Evolutionary conservation across 2,113 vertebrate species (phyloP).

Genomic region (Centropus bengalensis): DNA sequence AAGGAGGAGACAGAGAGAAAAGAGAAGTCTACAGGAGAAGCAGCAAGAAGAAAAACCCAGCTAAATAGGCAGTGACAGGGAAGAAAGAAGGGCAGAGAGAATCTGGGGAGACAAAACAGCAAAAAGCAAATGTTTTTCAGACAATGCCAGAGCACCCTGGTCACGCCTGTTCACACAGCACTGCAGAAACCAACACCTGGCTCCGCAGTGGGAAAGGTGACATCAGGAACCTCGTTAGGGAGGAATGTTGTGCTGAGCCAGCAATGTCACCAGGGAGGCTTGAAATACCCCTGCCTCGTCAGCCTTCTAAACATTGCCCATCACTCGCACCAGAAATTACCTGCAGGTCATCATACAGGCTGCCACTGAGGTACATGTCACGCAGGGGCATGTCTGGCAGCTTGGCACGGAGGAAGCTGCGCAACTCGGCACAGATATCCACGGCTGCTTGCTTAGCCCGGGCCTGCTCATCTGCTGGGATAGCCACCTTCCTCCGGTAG

Average conservation of each 20-base stretch:
- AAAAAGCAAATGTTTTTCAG: neutral
- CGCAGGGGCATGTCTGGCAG: slow-evolving; percentile 96
- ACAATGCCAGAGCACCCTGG: neutral
- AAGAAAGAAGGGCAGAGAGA: neutral
- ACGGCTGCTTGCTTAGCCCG: slow-evolving; percentile 90
- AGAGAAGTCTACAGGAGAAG: neutral
- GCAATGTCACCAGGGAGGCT: neutral
- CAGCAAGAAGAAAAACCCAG: neutral
- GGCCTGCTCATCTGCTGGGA: slow-evolving; percentile 88
- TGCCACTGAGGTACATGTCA: slow-evolving; percentile 98
- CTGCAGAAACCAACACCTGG: neutral
- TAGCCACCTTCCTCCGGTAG: slow-evolving; percentile 86
- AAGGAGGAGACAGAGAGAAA: neutral
- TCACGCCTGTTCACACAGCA: neutral
- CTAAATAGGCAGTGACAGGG: neutral
- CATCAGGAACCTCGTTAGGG: neutral
- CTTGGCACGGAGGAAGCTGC: slow-evolving; percentile 92
- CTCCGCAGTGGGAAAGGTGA: neutral
- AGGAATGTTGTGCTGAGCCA: neutral
- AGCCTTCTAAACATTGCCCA: neutral
- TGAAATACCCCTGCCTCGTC: neutral
- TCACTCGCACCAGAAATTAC: slow-evolving; percentile 60
- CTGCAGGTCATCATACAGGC: slow-evolving; percentile 96
- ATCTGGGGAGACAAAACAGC: neutral
- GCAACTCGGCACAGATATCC: slow-evolving; percentile 94